Base-by-base conservation (phyloP, 2,113 vertebrate species). In the Mormyrus iriodes region DNA sequence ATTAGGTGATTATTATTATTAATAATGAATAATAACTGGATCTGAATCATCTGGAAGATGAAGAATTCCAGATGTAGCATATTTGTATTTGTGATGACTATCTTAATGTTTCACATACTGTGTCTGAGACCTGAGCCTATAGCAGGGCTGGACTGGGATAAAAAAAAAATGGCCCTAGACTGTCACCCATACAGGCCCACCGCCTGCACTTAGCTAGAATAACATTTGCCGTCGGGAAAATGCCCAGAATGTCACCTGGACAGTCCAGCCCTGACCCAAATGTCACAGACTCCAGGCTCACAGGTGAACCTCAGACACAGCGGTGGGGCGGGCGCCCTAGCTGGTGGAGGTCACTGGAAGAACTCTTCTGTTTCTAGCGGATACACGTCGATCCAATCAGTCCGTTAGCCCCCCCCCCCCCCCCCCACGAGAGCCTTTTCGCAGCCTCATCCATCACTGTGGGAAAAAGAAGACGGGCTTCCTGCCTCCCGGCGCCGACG, bases 391-490 rank as follows among this genome's bases (percentile, higher is more conserved):
- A 83, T 91, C 84, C 90, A 65, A 90, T 91, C 91, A 91, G 90
- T 91, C 91, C 91, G 89, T 73, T 8, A 88, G 58, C 87, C 90
- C 46, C n/a, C n/a, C n/a, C n/a, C n/a, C n/a, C n/a, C n/a, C n/a
- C n/a, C n/a, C n/a, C 90, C 90, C 90, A 89, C 86, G 85, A 88
- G 91, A 85, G 90, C 76, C 52, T 86, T 87, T 91, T 42, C 82
- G 90, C 89, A 88, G 87, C 88, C 92, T 92, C 92, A 93, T 92
- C 92, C 89, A 90, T 92, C 92, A 93, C 85, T 49, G 53, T 52
- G 24, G 84, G 84, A 85, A 87, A 58, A 76, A 83, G 49, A 49
- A 53, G 85, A 86, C 24, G 53, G 53, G 61, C 35, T 73, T 76
- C 55, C 24, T 49, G 35, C 82, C 85, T 42, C 91, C 88, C 15